Evolutionary conservation across 2,797 vertebrate species (phyloP).

Genomic region (Arvicola amphibius): DNA sequence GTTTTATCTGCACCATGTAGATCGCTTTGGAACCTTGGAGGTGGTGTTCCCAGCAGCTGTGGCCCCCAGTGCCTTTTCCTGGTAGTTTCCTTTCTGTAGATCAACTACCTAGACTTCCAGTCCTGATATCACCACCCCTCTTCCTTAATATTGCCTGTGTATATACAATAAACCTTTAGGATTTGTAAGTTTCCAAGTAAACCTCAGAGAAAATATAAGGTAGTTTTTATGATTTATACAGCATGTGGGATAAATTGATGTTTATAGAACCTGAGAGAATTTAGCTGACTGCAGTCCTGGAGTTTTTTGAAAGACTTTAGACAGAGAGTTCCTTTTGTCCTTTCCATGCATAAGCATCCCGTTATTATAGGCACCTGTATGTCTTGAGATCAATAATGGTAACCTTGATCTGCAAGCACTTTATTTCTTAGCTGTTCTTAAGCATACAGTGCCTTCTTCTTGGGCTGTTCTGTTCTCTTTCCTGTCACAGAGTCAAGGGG

Average conservation of each 20-base stretch:
- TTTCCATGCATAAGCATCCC: background rate
- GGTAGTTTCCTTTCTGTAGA: background rate
- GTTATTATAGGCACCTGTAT: background rate
- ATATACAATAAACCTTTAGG: background rate
- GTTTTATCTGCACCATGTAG: background rate
- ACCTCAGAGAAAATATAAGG: background rate
- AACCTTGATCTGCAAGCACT: background rate
- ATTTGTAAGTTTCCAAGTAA: background rate
- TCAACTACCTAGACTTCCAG: background rate
- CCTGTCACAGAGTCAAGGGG: background rate
- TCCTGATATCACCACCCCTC: background rate
- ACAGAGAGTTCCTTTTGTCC: background rate
- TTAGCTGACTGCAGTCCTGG: background rate
- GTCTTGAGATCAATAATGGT: background rate
- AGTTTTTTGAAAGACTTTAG: background rate
- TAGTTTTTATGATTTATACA: background rate
- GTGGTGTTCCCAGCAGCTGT: background rate
- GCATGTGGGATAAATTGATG: background rate
- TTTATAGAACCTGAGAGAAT: background rate
- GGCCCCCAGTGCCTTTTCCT: too few relatives aligned
- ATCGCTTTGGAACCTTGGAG: background rate
- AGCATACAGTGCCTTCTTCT: background rate
- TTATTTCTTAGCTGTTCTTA: background rate
- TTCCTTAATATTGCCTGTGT: background rate
- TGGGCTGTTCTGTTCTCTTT: background rate